Percentiles rank a stretch among this genome's conserved stretches.
phyloP scores from a whole-genome alignment of 2,113 vertebrate genomes.

The Poecile atricapillus region DNA sequence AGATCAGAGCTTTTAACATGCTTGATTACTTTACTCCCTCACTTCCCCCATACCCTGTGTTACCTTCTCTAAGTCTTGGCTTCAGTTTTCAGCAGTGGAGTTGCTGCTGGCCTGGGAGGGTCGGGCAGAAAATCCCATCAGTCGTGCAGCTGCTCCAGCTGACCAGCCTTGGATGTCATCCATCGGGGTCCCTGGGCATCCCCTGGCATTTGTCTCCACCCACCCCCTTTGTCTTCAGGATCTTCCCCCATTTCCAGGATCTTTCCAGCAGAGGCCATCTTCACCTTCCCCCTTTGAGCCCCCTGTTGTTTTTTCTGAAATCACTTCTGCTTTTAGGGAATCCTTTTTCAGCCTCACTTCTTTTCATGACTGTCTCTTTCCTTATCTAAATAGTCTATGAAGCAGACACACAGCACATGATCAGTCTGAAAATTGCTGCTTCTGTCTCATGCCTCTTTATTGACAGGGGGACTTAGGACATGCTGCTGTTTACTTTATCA shows the following conservation, averaged over 20 bases:
- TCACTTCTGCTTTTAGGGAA: neutral
- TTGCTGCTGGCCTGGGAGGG: neutral
- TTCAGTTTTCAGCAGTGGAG: neutral
- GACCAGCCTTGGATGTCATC: neutral
- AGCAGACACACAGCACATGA: neutral
- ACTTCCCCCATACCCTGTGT: neutral
- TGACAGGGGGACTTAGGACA: neutral
- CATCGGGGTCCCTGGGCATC: neutral
- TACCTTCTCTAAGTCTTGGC: neutral
- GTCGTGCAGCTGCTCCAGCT: neutral
- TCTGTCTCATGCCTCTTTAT: neutral
- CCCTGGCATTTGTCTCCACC: neutral
- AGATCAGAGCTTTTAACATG: neutral
- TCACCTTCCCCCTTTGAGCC: neutral
- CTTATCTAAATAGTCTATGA: neutral
- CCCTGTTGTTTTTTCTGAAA: neutral
- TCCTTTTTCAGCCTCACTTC: neutral
- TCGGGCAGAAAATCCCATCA: accelerated
- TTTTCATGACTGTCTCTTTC: neutral
- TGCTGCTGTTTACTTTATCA: neutral
- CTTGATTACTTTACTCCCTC: neutral
- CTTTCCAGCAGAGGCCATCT: neutral
- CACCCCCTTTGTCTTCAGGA: neutral
- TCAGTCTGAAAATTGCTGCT: neutral
- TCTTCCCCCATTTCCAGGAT: neutral